A percentile compares a stretch with the other conserved stretches of the same genome.
phyloP scores from a whole-genome alignment of 2,888 invertebrate species.

The Agrypnus murinus region DNA sequence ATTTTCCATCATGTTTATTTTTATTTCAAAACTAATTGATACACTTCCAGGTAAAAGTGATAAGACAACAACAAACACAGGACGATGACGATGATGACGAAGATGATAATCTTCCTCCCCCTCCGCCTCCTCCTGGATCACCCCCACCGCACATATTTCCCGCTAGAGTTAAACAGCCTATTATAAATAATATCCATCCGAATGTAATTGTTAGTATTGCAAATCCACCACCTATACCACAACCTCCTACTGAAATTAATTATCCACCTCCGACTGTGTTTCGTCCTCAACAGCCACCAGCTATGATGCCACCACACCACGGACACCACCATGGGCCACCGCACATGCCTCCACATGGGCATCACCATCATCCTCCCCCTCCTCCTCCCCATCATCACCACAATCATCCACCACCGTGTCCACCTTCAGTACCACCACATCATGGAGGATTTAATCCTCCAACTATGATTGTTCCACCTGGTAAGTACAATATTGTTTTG shows the following conservation, averaged over 20 bases:
- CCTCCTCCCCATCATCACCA: slow-evolving; percentile 21
- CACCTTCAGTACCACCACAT: slow-evolving; percentile 26
- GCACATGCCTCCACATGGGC: slow-evolving; percentile 25
- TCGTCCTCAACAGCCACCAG: slow-evolving; percentile 21
- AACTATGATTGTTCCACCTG: slow-evolving; percentile 30
- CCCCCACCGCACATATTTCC: slow-evolving; percentile 76
- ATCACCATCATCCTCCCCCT: slow-evolving; percentile 25
- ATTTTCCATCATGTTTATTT: too few species aligned
- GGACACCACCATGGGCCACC: slow-evolving; percentile 24
- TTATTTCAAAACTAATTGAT: too few species aligned
- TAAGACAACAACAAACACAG: slow-evolving; percentile 67
- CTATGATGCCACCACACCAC: slow-evolving; percentile 36
- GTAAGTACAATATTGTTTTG: too few species aligned
- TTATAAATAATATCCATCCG: slow-evolving; percentile 65
- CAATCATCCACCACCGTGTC: too few species aligned
- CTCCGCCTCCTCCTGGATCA: slow-evolving; percentile 77
- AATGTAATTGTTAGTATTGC: slow-evolving; percentile 33
- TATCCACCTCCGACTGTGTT: slow-evolving; percentile 35
- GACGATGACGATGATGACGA: slow-evolving; percentile 72
- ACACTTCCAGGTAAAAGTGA: slow-evolving; percentile 70
- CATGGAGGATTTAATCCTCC: slow-evolving; percentile 29
- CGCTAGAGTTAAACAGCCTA: slow-evolving; percentile 66
- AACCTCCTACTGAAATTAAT: slow-evolving; percentile 34
- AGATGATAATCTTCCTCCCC: slow-evolving; percentile 74
- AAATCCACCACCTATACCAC: slow-evolving; percentile 31